Evolutionary conservation across 2,113 vertebrate genomes (phyloP).

Genomic region (Danio rerio): GRCz12tu NC_133192.1:44782001-44782500

Average conservation of each 20-base stretch:
- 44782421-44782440: constrained; percentile 76
- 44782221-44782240: not conserved
- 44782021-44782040: not conserved
- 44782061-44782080: not conserved
- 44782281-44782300: not conserved
- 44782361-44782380: constrained; percentile 42
- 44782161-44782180: not conserved
- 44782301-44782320: not conserved
- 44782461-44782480: constrained; percentile 70
- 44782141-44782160: not conserved
- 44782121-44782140: not conserved
- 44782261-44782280: not conserved
- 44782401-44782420: constrained; percentile 83
- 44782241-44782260: not conserved
- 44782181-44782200: not conserved
- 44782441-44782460: constrained; percentile 74
- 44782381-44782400: constrained; percentile 70
- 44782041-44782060: not conserved
- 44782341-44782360: constrained; percentile 74
- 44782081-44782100: constrained; percentile 1
- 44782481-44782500: constrained; percentile 75
- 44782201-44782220: not conserved
- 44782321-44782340: constrained; percentile 60
- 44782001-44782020: too few species aligned
- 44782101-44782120: not conserved